Conservation (phyloP, 2,888 invertebrate species). For the Sinelater perroti region DNA sequence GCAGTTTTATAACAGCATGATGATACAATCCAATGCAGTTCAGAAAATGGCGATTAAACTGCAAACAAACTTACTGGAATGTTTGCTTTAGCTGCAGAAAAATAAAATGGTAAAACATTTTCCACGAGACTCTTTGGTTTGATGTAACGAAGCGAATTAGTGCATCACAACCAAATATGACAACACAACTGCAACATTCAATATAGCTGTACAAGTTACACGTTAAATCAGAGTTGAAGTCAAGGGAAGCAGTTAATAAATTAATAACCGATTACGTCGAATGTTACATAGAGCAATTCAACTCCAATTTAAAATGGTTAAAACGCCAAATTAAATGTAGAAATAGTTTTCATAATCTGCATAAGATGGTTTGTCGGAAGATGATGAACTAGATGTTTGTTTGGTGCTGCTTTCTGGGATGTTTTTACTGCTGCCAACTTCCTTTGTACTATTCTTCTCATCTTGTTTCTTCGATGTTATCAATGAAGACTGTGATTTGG, state of each 20-base stretch:
- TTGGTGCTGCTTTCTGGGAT: conserved; percentile 30
- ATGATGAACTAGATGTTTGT: conserved; percentile 25
- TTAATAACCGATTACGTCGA: too few relatives aligned
- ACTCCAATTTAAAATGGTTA: background rate
- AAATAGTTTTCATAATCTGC: conserved; percentile 74
- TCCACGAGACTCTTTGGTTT: conserved; percentile 20
- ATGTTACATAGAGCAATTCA: background rate
- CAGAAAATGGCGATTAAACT: too few relatives aligned
- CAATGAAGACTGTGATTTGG: conserved; percentile 57
- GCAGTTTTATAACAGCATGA: conserved; percentile 5
- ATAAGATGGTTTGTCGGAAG: conserved; percentile 60
- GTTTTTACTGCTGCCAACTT: conserved; percentile 46
- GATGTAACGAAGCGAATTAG: conserved; percentile 10
- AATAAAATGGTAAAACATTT: conserved; percentile 6
- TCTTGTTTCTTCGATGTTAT: conserved; percentile 53
- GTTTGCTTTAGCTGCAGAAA: conserved; percentile 2
- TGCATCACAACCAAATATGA: conserved; percentile 21
- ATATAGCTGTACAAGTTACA: too few relatives aligned
- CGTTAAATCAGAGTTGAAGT: background rate
- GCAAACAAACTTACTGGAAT: too few relatives aligned
- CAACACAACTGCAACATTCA: too few relatives aligned
- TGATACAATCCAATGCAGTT: background rate
- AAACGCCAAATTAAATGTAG: conserved; percentile 66
- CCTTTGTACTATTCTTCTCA: conserved; percentile 48
- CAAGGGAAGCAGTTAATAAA: background rate